Evolutionary conservation across 2,888 invertebrate genomes (phyloP).

Genomic region (Epinotia demarniana): DNA sequence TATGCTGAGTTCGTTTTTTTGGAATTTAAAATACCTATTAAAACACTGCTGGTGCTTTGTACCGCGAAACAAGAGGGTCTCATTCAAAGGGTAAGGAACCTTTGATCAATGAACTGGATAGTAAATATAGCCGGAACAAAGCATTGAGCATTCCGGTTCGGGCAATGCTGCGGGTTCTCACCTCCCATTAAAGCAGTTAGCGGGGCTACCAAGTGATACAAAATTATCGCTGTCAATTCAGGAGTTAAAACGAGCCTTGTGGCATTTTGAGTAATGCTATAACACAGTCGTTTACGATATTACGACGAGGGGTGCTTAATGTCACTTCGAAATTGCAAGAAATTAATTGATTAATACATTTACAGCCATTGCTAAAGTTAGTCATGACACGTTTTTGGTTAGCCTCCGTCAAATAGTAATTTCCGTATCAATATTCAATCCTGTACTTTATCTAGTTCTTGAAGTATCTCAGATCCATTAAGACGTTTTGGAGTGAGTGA

Average conservation of each 20-base stretch:
- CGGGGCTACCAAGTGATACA: background rate
- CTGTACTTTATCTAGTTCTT: too few species aligned
- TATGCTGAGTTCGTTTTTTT: background rate
- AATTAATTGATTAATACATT: slow-evolving; percentile 5
- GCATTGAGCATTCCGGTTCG: slow-evolving; percentile 43
- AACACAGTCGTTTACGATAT: slow-evolving; percentile 9
- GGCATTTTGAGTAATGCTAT: slow-evolving; percentile 28
- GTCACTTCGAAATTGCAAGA: slow-evolving; percentile 16
- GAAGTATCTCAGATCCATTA: too few species aligned
- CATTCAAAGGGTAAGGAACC: slow-evolving; percentile 13
- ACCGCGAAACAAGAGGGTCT: background rate
- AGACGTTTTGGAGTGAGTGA: too few species aligned
- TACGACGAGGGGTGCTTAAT: slow-evolving; percentile 32
- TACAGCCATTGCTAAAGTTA: background rate
- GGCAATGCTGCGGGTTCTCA: slow-evolving; percentile 21
- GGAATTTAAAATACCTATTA: background rate
- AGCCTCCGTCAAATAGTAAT: too few species aligned
- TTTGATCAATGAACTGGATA: slow-evolving; percentile 39
- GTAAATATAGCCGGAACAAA: slow-evolving; percentile 16
- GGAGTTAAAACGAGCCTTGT: slow-evolving; percentile 22
- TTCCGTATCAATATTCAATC: too few species aligned
- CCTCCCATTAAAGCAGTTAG: slow-evolving; percentile 26
- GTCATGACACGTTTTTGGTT: too few species aligned
- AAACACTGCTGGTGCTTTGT: slow-evolving; percentile 2
- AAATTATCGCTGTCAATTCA: background rate